A percentile compares a stretch with the other conserved stretches of the same genome.
Conservation (phyloP, 2,888 invertebrate species). For the Baronia brevicornis region DNA sequence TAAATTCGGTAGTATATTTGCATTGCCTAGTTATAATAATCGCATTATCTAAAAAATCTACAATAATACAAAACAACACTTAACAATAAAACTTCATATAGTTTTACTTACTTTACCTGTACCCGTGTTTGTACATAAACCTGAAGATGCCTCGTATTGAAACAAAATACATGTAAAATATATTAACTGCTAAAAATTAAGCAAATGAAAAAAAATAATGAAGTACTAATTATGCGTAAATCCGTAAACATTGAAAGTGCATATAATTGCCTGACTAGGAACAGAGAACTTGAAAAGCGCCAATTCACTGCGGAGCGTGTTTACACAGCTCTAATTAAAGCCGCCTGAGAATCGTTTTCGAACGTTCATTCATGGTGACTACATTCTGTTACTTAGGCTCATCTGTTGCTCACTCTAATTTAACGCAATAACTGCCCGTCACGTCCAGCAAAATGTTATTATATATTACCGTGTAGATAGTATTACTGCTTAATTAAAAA, state of each 20-base stretch:
- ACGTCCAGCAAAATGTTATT: background rate
- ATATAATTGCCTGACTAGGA: conserved; percentile 16
- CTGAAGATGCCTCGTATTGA: no score
- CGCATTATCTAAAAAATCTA: no score
- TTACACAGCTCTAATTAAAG: conserved; percentile 25
- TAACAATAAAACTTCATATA: no score
- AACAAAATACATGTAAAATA: no score
- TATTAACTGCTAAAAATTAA: no score
- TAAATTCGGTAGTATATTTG: no score
- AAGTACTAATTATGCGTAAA: conserved; percentile 5
- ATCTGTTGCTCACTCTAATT: conserved; percentile 4
- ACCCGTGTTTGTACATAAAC: no score
- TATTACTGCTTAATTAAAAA: background rate
- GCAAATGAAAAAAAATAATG: conserved; percentile 1
- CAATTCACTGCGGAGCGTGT: conserved; percentile 21
- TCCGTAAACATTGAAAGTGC: conserved; percentile 7
- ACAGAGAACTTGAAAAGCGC: conserved; percentile 21
- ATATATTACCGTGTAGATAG: no score
- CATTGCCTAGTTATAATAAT: no score
- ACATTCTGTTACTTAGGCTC: background rate
- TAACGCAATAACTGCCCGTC: background rate
- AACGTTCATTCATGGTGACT: conserved; percentile 9
- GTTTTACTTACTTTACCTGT: no score
- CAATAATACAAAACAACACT: no score
- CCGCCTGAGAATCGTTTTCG: conserved; percentile 14